Conservation (phyloP, 1,140 invertebrate species). For the Brevipalpus yothersi region DNA sequence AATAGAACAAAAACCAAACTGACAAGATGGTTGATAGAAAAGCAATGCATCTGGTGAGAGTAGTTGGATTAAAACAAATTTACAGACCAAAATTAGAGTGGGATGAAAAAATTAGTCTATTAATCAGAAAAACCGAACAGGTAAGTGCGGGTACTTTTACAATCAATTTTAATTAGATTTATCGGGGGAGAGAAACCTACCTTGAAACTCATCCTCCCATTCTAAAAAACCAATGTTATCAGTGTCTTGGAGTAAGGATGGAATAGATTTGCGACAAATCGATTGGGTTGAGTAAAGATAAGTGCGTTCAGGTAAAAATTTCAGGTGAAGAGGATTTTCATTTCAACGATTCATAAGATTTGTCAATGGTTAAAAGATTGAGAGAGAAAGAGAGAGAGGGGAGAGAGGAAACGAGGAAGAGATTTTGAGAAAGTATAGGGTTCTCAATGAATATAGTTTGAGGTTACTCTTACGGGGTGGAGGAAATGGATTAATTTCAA, state of each 20-base stretch:
- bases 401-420: neutral
- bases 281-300: neutral
- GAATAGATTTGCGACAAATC: neutral
- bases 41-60: too few relatives aligned
- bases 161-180: slow-evolving; percentile 7
- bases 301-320: neutral
- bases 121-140: slow-evolving; percentile 1
- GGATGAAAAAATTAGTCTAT: too few relatives aligned
- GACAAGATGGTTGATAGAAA: slow-evolving; percentile 3
- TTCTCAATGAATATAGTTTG: neutral
- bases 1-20: neutral
- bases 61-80: too few relatives aligned
- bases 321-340: neutral
- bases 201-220: slow-evolving; percentile 99
- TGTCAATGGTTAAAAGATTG: neutral
- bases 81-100: too few relatives aligned
- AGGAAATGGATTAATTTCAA: neutral
- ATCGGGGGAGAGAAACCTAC: slow-evolving; percentile 36
- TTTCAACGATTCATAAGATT: neutral
- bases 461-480: neutral
- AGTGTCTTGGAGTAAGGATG: neutral
- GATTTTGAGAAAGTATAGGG: neutral
- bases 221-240: slow-evolving; percentile 64
- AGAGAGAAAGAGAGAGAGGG: neutral
- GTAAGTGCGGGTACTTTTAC: neutral